These are phyloP conservation scores for Labroides dimidiatus DNA, from an alignment of 2,797 vertebrate species.

Conservation along the genomic window DNA sequence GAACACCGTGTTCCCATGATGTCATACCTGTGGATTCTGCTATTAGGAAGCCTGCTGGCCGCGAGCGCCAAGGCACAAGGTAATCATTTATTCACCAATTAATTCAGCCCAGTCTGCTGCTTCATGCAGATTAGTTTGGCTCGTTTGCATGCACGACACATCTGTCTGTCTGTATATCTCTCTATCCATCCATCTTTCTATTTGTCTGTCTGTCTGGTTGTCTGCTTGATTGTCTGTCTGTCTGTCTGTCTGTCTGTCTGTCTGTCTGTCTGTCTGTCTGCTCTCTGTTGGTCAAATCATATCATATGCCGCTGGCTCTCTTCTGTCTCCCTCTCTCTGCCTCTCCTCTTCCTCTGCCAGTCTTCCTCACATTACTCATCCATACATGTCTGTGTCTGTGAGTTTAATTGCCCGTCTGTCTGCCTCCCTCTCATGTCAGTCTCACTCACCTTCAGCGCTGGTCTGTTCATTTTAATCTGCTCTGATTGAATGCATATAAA, in stretches of 20 bases:
- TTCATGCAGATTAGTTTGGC: background rate
- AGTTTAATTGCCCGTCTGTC: conserved; percentile 24
- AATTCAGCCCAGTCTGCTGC: conserved; percentile 14
- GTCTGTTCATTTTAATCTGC: conserved; percentile 26
- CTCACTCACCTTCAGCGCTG: conserved; percentile 30
- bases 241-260: conserved; percentile 19
- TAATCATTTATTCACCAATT: conserved; percentile 55
- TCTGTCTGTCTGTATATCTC: conserved; percentile 27
- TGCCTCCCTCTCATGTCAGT: conserved; percentile 35
- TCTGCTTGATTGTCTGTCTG: conserved; percentile 24
- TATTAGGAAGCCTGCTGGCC: conserved; percentile 79
- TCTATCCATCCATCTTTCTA: conserved; percentile 29
- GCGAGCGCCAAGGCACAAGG: conserved; percentile 76
- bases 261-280: conserved; percentile 21
- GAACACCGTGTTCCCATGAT: conserved; percentile 80
- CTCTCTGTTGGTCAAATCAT: conserved; percentile 19
- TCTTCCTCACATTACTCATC: conserved; percentile 24
- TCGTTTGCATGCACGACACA: background rate
- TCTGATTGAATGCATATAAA: conserved; percentile 15
- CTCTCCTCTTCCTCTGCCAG: conserved; percentile 14
- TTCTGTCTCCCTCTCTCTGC: background rate
- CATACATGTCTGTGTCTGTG: background rate
- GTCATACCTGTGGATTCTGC: conserved; percentile 86
- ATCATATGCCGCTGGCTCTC: conserved; percentile 14
- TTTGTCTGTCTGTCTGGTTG: conserved; percentile 34